phyloP scores from a whole-genome alignment of 2,888 invertebrate species.

The Invenusta paracnida region DNA sequence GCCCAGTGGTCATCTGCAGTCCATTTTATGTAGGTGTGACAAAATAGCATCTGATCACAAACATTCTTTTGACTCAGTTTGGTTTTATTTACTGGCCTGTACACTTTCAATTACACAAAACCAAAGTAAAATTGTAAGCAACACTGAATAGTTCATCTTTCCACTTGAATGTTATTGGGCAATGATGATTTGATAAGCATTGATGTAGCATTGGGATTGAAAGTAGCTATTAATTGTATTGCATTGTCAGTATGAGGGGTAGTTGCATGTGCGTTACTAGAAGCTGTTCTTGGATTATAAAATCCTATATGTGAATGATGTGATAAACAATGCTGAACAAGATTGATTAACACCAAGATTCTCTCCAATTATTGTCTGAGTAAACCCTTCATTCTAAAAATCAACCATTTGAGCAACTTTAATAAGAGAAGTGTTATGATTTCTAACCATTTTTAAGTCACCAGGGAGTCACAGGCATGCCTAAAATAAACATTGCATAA shows the following conservation, averaged over 20 bases:
- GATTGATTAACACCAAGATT: constrained; percentile 2
- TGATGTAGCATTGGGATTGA: not conserved
- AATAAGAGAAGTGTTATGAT: constrained; percentile 10
- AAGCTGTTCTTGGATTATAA: not conserved
- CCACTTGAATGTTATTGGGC: not conserved
- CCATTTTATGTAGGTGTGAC: not conserved
- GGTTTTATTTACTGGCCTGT: not conserved
- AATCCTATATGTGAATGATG: not conserved
- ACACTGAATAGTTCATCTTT: not conserved
- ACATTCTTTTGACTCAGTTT: constrained; percentile 14
- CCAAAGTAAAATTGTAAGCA: not conserved
- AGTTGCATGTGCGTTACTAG: not conserved
- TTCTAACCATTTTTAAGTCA: not conserved
- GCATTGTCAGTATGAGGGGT: not conserved
- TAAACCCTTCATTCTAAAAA: not conserved
- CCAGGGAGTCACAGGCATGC: not conserved
- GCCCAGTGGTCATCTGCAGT: constrained; percentile 16
- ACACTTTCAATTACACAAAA: no score
- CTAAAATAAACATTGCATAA: not conserved
- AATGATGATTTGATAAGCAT: not conserved
- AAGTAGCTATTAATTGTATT: not conserved
- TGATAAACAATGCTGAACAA: not conserved
- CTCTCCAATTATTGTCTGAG: not conserved
- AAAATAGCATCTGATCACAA: not conserved
- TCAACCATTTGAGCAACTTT: constrained; percentile 22